Percentiles rank a stretch among this genome's conserved stretches.
phyloP scores from a whole-genome alignment of 2,888 invertebrate genomes.

The Andrena minutula region DNA sequence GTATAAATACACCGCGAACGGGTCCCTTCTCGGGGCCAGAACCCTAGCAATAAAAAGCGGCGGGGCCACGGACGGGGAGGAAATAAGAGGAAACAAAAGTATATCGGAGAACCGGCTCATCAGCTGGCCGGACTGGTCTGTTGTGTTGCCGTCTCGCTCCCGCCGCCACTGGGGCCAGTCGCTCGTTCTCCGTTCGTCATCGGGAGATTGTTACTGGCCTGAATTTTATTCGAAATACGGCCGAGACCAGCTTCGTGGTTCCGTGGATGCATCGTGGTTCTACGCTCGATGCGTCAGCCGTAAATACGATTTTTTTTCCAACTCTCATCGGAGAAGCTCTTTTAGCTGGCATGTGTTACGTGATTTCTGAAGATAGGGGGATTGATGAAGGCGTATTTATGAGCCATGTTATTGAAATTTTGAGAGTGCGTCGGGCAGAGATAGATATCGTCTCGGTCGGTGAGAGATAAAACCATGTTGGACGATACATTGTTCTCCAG shows the following conservation, averaged over 20 bases:
- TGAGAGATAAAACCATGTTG: background rate
- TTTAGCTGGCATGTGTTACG: background rate
- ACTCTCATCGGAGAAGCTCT: background rate
- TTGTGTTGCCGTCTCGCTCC: conserved; percentile 72
- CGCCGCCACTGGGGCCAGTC: conserved; percentile 34
- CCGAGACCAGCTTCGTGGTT: conserved; percentile 49
- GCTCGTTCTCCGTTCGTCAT: conserved; percentile 63
- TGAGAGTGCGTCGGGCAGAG: background rate
- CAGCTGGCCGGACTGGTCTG: conserved; percentile 83
- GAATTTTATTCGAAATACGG: conserved; percentile 80
- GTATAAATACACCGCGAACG: conserved; percentile 80
- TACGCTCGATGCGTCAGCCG: conserved; percentile 41
- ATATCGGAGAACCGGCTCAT: conserved; percentile 83
- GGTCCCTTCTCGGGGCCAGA: conserved; percentile 69
- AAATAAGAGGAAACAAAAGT: conserved; percentile 82
- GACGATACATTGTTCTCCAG: conserved; percentile 17
- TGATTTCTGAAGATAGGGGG: background rate
- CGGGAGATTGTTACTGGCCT: conserved; percentile 78
- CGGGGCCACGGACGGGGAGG: conserved; percentile 65
- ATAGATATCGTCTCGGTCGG: background rate
- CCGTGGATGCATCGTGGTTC: conserved; percentile 59
- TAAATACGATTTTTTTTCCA: conserved; percentile 37
- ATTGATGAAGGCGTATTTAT: background rate
- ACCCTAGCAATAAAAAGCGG: conserved; percentile 71
- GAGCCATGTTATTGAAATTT: background rate